Percentiles rank a stretch among this genome's conserved stretches.
Conservation (phyloP, 2,113 vertebrate species). For the Alethe castanea region DNA sequence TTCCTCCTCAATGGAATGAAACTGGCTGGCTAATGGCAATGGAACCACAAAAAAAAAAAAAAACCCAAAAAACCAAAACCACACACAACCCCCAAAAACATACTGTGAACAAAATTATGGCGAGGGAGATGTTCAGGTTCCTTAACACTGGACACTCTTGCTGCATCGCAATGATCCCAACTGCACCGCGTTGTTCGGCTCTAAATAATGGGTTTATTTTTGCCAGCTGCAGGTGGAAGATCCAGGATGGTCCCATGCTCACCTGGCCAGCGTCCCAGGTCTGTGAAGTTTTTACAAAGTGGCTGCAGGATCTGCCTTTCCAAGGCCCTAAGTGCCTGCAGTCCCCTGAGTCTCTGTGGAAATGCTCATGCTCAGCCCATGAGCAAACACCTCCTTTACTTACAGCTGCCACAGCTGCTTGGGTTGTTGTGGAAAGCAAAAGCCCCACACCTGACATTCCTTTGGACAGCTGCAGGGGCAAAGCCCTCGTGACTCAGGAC, state of each 20-base stretch:
- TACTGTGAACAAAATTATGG: background rate
- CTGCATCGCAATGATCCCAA: fast-evolving
- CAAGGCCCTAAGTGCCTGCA: background rate
- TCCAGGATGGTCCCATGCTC: background rate
- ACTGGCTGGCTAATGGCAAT: background rate
- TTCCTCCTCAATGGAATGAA: background rate
- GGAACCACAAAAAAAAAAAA: background rate
- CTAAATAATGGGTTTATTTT: background rate
- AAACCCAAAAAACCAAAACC: too few relatives aligned
- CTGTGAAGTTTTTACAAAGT: background rate
- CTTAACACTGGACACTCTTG: background rate
- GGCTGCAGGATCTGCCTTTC: background rate
- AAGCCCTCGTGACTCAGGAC: background rate
- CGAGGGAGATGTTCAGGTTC: background rate
- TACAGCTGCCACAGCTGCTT: background rate
- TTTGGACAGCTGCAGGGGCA: background rate
- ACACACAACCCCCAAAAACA: background rate
- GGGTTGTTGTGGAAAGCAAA: background rate
- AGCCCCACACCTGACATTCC: background rate
- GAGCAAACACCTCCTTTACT: background rate
- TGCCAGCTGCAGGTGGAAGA: fast-evolving
- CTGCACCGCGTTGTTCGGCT: fast-evolving
- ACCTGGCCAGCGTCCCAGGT: background rate
- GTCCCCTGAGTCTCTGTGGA: background rate
- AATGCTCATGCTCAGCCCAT: background rate